A percentile compares a stretch with the other conserved stretches of the same genome.
These are phyloP conservation scores for Rousettus leschenaultii DNA, from an alignment of 2,113 vertebrate species.

Conservation along the genomic window DNA sequence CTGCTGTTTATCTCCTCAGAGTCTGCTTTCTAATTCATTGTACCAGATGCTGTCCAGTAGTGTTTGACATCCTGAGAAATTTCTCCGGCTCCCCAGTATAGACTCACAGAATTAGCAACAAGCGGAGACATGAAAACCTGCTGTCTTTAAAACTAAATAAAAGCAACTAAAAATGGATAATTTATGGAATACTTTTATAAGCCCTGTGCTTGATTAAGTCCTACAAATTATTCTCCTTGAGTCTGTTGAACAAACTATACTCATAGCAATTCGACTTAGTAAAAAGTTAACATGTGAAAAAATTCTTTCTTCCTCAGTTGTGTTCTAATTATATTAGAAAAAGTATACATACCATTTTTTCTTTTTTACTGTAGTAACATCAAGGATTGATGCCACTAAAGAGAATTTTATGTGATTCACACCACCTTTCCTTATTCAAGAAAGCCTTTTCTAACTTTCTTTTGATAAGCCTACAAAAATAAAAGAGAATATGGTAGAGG, in stretches of 20 bases:
- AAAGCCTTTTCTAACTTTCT: not conserved
- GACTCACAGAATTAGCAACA: not conserved
- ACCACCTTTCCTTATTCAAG: not conserved
- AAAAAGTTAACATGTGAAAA: not conserved
- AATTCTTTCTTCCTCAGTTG: not conserved
- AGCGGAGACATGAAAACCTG: not conserved
- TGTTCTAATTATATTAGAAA: not conserved
- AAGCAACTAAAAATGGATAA: not conserved
- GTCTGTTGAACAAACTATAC: not conserved
- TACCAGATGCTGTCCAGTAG: not conserved
- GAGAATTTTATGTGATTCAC: not conserved
- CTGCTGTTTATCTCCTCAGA: not conserved
- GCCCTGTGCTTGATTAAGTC: not conserved
- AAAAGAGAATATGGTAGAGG: not conserved
- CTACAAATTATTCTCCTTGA: not conserved
- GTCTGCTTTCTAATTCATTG: not conserved
- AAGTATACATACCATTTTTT: not conserved
- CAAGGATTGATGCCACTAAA: not conserved
- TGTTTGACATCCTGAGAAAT: conserved; percentile 2
- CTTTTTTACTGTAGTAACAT: not conserved
- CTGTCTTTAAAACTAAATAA: conserved; percentile 13
- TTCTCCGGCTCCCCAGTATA: not conserved
- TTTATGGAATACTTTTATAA: not conserved
- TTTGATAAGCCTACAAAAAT: not conserved
- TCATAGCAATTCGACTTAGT: not conserved